Base-by-base conservation (phyloP, 2,797 vertebrate species). In the Sparus aurata region DNA sequence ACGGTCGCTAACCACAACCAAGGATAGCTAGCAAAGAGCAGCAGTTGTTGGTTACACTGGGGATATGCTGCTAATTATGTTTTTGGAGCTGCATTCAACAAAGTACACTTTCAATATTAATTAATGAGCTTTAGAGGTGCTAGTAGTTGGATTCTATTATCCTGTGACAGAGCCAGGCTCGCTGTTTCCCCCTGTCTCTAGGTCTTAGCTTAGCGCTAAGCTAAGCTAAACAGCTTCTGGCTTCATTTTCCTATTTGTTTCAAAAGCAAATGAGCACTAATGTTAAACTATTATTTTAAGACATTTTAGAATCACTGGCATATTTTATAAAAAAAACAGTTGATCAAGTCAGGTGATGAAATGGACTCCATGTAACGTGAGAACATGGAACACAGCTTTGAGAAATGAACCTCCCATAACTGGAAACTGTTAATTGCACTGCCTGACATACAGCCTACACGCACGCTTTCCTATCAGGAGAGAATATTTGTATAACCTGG, bases 331-430 rank as follows among this genome's bases (percentile, higher is more conserved):
- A 34, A 45, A 34, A 69, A 46, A 22, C 34, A 34, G 27, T 25
- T 17, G 25, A 23, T 74, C 61, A 49, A 20, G 34, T 46, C 45
- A 38, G 25, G 3, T 12, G 6, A 78, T 30, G 45, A 59, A 41
- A 71, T 23, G 8, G 9, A 45, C 16, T 55, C 15, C 3, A 38
- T 13, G 12, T 22, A 43, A 41, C 12, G 23, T 53, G 50, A 41
- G 16, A 68, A 46, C 25, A 59, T 46, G 3, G 17, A 64, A 47
- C 43, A 63, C 52, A 9, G 17, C 41, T 69, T 50, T 46, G n/a
- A 79, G 30, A 69, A 43, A 54, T 23, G 27, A 8, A 30, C 41
- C 22, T 77, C 17, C 41, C 59, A 46, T 38, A 45, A 22, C n/a
- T 46, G 59, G 27, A 61, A 55, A 30, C 27, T 1, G 11, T 10